These are phyloP conservation scores for Sandelia bainsii DNA, from an alignment of 2,797 vertebrate species.

Conservation along the genomic window DNA sequence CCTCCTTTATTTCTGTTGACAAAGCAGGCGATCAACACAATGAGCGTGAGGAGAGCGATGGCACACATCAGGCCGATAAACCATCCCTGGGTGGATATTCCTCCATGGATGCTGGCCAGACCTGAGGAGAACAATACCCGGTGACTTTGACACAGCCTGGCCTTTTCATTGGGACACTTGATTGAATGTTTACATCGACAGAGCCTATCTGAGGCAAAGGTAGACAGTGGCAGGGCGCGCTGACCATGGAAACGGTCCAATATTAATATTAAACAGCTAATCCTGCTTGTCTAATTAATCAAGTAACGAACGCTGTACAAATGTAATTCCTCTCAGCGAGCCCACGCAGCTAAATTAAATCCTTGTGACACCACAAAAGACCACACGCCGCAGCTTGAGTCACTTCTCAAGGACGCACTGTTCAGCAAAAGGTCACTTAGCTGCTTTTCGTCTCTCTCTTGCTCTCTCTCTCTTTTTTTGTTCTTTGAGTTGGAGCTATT, in stretches of 20 bases:
- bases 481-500: not conserved
- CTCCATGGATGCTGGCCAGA: conserved; percentile 89
- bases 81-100: conserved; percentile 96
- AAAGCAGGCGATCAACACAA: conserved; percentile 93
- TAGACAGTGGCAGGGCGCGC: conserved; percentile 42
- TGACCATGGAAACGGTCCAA: conserved; percentile 66
- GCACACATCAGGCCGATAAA: conserved; percentile 98
- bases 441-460: conserved; percentile 1
- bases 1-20: conserved; percentile 98
- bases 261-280: conserved; percentile 86
- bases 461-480: not conserved
- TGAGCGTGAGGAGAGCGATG: conserved; percentile 92
- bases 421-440: conserved; percentile 33
- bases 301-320: conserved; percentile 75
- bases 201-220: conserved; percentile 65
- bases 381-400: conserved; percentile 43
- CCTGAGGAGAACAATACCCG: conserved; percentile 82
- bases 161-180: conserved; percentile 74
- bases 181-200: conserved; percentile 80
- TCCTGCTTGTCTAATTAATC: conserved; percentile 85
- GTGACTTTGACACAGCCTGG: conserved; percentile 79
- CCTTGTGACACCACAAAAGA: conserved; percentile 51
- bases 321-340: conserved; percentile 76
- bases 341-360: conserved; percentile 64
- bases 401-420: conserved; percentile 64